Percentiles rank a stretch among this genome's conserved stretches.
These are phyloP conservation scores for Ursus arctos DNA, from an alignment of 2,113 vertebrate species.

Conservation along the genomic window DNA sequence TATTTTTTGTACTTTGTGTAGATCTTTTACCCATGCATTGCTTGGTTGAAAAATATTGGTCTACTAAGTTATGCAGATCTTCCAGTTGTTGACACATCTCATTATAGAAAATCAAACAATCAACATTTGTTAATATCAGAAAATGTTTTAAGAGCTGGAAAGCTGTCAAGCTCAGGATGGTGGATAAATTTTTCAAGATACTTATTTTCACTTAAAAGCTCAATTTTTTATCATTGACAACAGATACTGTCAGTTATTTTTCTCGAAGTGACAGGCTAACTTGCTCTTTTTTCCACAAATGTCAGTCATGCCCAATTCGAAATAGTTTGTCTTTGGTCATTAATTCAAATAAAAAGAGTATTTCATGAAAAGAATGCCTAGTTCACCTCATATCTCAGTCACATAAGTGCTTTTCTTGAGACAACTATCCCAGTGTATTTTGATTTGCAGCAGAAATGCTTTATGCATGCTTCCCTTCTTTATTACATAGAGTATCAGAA, in stretches of 20 bases:
- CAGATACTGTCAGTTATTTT: slow-evolving; percentile 30
- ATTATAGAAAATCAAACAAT: not conserved
- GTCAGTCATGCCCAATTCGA: not conserved
- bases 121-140: not conserved
- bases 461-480: not conserved
- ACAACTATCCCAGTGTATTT: not conserved
- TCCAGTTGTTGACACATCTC: not conserved
- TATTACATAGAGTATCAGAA: not conserved
- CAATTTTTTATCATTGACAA: slow-evolving; percentile 35
- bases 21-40: not conserved
- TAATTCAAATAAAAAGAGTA: not conserved
- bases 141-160: slow-evolving; percentile 22
- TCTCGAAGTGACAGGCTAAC: not conserved
- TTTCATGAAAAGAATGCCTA: not conserved
- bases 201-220: slow-evolving; percentile 48
- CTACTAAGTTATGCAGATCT: not conserved
- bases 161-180: not conserved
- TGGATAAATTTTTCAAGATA: slow-evolving; percentile 13
- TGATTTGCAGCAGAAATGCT: not conserved
- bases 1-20: not conserved
- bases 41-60: not conserved
- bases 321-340: slow-evolving; percentile 23
- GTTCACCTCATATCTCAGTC: not conserved
- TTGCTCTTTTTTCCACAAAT: not conserved
- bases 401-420: not conserved